Evolutionary conservation across 2,113 vertebrate genomes (phyloP).

Genomic region (Pyxicephalus adspersus): DNA sequence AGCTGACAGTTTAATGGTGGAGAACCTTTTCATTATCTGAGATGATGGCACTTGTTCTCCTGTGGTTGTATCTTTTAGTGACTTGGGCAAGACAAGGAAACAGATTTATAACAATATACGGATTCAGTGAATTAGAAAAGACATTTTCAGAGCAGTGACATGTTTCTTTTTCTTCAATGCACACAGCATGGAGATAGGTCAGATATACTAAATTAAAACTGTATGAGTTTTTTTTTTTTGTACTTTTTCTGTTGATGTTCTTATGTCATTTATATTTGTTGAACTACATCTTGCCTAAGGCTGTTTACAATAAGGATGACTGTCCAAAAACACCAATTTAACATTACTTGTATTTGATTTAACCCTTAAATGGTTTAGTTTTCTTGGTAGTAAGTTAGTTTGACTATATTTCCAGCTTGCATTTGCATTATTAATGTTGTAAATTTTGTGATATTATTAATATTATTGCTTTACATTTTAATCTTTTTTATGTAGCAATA

Average conservation of each 20-base stretch:
- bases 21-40: slow-evolving; percentile 56
- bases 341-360: background rate
- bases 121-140: slow-evolving; percentile 56
- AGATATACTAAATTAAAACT: slow-evolving; percentile 54
- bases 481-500: no score
- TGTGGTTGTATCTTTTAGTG: slow-evolving; percentile 57
- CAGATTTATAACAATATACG: slow-evolving; percentile 57
- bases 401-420: no score
- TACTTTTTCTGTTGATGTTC: slow-evolving; percentile 51
- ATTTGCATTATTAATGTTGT: no score
- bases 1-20: slow-evolving; percentile 56
- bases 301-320: slow-evolving; percentile 6
- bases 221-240: slow-evolving; percentile 46
- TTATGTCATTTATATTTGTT: slow-evolving; percentile 49
- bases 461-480: no score
- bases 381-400: no score
- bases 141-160: slow-evolving; percentile 57
- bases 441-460: no score
- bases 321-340: background rate
- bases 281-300: slow-evolving; percentile 50
- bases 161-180: slow-evolving; percentile 56
- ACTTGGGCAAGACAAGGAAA: slow-evolving; percentile 55
- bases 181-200: slow-evolving; percentile 50
- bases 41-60: slow-evolving; percentile 56
- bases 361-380: background rate